A percentile compares a stretch with the other conserved stretches of the same genome.
Evolutionary conservation across 2,888 invertebrate species (phyloP).

Genomic region (Diaperis boleti): DNA sequence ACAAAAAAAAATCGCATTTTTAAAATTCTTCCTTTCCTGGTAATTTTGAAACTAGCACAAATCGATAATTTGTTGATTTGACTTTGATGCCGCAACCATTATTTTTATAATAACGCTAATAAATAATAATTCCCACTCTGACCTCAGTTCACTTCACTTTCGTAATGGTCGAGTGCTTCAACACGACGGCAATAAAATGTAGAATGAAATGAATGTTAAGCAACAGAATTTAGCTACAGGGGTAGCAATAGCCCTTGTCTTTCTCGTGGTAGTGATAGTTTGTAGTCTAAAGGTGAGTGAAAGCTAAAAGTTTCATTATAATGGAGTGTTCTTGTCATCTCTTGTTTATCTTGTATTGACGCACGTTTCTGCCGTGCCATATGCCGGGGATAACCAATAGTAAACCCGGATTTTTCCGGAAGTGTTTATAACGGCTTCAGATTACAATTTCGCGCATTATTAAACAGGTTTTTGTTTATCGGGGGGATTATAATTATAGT

Average conservation of each 20-base stretch:
- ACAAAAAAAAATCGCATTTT: too few relatives aligned
- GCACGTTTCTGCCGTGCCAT: conserved; percentile 5
- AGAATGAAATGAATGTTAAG: conserved; percentile 22
- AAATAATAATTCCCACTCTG: conserved; percentile 7
- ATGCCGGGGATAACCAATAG: conserved; percentile 12
- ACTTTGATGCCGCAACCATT: too few relatives aligned
- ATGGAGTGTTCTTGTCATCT: background rate
- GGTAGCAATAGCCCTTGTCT: conserved; percentile 50
- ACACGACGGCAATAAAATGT: conserved; percentile 12
- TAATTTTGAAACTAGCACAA: too few relatives aligned
- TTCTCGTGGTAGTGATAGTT: conserved; percentile 52
- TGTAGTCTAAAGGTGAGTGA: conserved; percentile 39
- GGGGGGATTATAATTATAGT: too few relatives aligned
- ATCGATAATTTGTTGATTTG: too few relatives aligned
- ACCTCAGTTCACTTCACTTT: conserved; percentile 14
- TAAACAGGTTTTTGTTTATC: background rate
- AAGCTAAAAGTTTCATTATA: background rate
- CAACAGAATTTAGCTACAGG: conserved; percentile 44
- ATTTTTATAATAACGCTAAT: too few relatives aligned
- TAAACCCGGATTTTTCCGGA: background rate
- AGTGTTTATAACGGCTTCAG: background rate
- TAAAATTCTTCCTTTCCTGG: too few relatives aligned
- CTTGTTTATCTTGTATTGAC: conserved; percentile 4
- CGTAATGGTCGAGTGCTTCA: conserved; percentile 4
- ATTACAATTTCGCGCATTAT: background rate